A percentile compares a stretch with the other conserved stretches of the same genome.
Evolutionary conservation across 2,113 vertebrate species (phyloP).

Genomic region (Cephalopterus ornatus): DNA sequence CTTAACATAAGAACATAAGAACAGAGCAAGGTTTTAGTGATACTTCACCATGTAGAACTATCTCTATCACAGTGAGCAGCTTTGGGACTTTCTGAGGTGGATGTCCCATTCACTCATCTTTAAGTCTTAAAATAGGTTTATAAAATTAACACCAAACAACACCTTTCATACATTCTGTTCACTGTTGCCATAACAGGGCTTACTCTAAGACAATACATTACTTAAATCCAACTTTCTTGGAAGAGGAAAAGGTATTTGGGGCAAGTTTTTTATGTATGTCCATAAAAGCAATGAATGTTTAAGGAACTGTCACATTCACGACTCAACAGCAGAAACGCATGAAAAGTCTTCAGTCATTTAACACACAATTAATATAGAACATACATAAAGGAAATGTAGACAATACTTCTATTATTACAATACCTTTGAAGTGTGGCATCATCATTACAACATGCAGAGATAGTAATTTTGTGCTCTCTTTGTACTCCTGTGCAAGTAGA

Average conservation of each 20-base stretch:
- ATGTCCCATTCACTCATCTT: neutral
- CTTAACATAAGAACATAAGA: neutral
- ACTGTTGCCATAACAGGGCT: neutral
- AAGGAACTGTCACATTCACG: neutral
- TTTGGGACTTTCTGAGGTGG: neutral
- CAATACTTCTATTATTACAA: neutral
- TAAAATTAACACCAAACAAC: neutral
- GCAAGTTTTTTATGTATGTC: neutral
- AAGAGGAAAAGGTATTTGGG: neutral
- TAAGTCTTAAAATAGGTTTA: neutral
- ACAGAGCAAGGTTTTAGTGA: neutral
- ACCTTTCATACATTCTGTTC: neutral
- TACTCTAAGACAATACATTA: neutral
- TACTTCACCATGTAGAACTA: neutral
- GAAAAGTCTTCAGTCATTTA: neutral
- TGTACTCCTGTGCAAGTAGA: neutral
- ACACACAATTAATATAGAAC: rapidly evolving
- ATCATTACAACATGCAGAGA: neutral
- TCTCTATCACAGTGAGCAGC: neutral
- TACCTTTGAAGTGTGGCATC: neutral
- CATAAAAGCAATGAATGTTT: neutral
- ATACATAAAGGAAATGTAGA: neutral
- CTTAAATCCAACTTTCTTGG: neutral
- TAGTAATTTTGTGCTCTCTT: neutral
- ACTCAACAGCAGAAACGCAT: neutral